Evolutionary conservation across 2,797 vertebrate species (phyloP), one percentile per base, ranked within the genome.

Genomic region (Coccyzus lansbergi): DNA sequence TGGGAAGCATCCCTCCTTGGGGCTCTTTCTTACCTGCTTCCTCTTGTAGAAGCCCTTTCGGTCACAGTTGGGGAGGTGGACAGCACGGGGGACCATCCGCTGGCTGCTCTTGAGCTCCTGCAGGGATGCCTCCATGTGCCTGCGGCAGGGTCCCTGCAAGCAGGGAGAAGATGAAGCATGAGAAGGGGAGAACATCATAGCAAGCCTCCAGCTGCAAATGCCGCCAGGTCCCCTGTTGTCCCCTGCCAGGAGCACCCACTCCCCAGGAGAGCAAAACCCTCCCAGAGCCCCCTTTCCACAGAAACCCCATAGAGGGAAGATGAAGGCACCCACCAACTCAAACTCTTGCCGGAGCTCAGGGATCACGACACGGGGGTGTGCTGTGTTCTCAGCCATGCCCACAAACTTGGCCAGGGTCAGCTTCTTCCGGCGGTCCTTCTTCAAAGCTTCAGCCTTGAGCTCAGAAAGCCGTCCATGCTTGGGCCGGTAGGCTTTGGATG

Each of bases 11-110:
- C 58, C 14, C 48, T 79, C 29, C 8, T 0, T 6, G 13, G 29
- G 42, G 21, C 16, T 62, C 92, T 10, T 69, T 44, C 93, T 25
- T 86, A 99, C 99, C 98, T 99, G 99, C 97, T 99, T 99, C 96
- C 99, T 99, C 97, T 99, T 99, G 98, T 99, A 99, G 98, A 99
- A 99, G 49, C 99, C 99, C 95, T 99, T 99, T 86, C 98, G 98
- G 98, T 99, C 99, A 5, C 99, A 99, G 98, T 99, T 99, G 94
- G 99, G 99, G 90, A 99, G 98, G 92, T 99, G 99, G 89, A 99
- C 98, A 1, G 99, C 98, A 0, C 98, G 98, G 46, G 98, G 98
- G 88, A 99, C 98, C 92, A 99, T 98, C 55, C 98, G 98, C 67
- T 99, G 99, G 56, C 98, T 99, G 88, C 99, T 98, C 96, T 99